Conservation (phyloP, 2,113 vertebrate species). For the Onychostoma macrolepis region DNA sequence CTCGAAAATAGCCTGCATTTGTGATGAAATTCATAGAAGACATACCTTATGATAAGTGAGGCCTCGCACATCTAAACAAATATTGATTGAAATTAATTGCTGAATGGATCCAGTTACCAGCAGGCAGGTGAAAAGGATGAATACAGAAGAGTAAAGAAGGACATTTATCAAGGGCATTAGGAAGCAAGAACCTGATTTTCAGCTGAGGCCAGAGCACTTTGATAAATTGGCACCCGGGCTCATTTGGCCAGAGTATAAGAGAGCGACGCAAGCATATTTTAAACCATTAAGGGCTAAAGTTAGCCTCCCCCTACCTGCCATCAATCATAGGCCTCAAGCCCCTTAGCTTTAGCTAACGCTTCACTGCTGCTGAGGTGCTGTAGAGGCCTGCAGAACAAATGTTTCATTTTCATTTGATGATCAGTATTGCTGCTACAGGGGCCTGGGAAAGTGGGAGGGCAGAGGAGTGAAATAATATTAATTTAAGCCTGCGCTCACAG, state of each 20-base stretch:
- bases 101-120: slow-evolving; percentile 42
- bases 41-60: slow-evolving; percentile 32
- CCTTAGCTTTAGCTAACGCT: slow-evolving; percentile 64
- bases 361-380: slow-evolving; percentile 50
- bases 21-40: slow-evolving; percentile 32
- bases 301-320: slow-evolving; percentile 68
- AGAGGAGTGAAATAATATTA: slow-evolving; percentile 22
- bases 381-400: slow-evolving; percentile 70
- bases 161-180: slow-evolving; percentile 76
- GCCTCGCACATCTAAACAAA: slow-evolving; percentile 30
- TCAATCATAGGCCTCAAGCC: slow-evolving; percentile 72
- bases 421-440: slow-evolving; percentile 7
- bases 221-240: slow-evolving; percentile 76
- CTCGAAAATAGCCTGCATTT: background rate
- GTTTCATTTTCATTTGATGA: slow-evolving; percentile 75
- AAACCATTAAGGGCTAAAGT: slow-evolving; percentile 80
- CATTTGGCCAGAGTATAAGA: slow-evolving; percentile 73
- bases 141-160: slow-evolving; percentile 73
- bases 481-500: slow-evolving; percentile 14
- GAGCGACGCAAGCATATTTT: slow-evolving; percentile 78
- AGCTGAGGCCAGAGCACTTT: slow-evolving; percentile 66
- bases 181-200: slow-evolving; percentile 73
- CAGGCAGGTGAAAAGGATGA: slow-evolving; percentile 64
- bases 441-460: slow-evolving; percentile 1
- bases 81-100: slow-evolving; percentile 67